Conservation (phyloP, 2,888 invertebrate genomes). For the Eupithecia subfuscata region DNA sequence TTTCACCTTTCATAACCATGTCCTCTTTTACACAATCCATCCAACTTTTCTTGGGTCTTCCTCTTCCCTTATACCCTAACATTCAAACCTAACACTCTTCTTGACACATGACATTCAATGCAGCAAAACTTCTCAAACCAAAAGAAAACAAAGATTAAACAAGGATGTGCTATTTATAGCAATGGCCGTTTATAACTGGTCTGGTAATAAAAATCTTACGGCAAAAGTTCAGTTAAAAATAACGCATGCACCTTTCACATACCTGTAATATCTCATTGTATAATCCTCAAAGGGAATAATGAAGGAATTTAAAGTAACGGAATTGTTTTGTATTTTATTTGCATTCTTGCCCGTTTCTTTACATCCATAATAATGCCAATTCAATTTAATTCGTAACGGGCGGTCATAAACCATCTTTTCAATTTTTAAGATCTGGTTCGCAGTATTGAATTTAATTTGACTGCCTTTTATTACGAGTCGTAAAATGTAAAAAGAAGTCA, state of each 20-base stretch:
- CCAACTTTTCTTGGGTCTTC: no score
- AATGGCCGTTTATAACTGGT: not conserved
- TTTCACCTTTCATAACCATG: no score
- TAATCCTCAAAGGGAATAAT: not conserved
- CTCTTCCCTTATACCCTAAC: no score
- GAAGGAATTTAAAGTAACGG: not conserved
- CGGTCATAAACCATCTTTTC: conserved; percentile 17
- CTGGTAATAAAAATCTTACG: not conserved
- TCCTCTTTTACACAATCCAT: no score
- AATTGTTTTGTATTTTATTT: conserved; percentile 4
- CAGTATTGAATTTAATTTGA: conserved; percentile 16
- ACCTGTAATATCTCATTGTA: not conserved
- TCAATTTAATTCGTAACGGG: conserved; percentile 4
- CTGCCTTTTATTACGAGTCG: not conserved
- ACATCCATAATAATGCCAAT: not conserved
- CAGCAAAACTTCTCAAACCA: no score
- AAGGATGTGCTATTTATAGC: not conserved
- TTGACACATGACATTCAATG: no score
- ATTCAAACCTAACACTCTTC: no score
- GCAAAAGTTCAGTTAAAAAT: not conserved
- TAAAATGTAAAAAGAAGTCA: conserved; percentile 35
- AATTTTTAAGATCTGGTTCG: conserved; percentile 26
- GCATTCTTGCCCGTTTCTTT: conserved; percentile 3
- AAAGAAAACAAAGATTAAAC: not conserved
- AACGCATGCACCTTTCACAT: not conserved